Base-by-base conservation (phyloP, 2,797 vertebrate species). In the Coranthus polyacanthus region DNA sequence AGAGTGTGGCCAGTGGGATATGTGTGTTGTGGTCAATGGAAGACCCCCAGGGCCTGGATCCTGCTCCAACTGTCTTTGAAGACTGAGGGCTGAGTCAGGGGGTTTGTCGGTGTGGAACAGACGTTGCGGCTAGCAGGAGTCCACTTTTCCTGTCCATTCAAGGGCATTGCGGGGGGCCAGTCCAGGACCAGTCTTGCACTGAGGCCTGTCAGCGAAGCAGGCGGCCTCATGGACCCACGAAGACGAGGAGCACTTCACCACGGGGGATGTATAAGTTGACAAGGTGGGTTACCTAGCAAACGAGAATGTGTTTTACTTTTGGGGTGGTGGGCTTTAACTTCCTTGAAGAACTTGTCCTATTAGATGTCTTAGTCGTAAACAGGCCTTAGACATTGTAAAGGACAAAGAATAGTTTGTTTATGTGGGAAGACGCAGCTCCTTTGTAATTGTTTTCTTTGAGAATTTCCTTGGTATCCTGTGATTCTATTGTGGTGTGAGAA, bases 71-170 rank as follows among this genome's bases (percentile, higher is more conserved):
- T 55, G 24, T 21, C 24, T 65, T 65, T 66, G 67, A 82, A 72
- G 65, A 63, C 72, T 10, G 65, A 54, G 43, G 74, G 72, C 56
- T 0, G 61, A 76, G 55, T 68, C 54, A 15, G 58, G 21, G 64
- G 46, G 66, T 75, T 65, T 60, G 51, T 57, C 5, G 10, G 72
- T 18, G 82, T 57, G 83, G 62, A 81, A 83, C 78, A 18, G 78
- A 69, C 68, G 36, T 39, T 57, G 65, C 37, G 60, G 29, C 34
- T 15, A 20, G 70, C 43, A 55, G 46, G 58, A 80, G 65, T 68
- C 76, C 60, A 59, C 72, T 84, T 86, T 92, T 88, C 77, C 81
- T 86, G 60, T 79, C 91, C 88, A 90, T 92, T 93, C 90, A 94
- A 92, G 92, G 92, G 79, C 91, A 90, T 86, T 68, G 67, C 63